Percentiles rank a stretch among this genome's conserved stretches.
phyloP scores from a whole-genome alignment of 2,113 vertebrate genomes.

The Zosterops borbonicus region DNA sequence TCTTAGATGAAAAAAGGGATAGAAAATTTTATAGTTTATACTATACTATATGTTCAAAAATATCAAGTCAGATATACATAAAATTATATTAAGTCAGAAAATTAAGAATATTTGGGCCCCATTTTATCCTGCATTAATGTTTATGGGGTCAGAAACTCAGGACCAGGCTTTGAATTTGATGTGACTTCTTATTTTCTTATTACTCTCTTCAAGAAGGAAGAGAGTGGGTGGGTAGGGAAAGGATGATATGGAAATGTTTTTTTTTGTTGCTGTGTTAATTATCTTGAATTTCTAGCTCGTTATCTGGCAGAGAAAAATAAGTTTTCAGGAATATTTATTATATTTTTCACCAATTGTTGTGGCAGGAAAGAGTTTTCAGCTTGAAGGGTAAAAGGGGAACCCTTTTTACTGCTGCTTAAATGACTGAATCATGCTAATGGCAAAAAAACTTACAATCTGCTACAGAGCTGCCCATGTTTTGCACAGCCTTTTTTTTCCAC shows the following conservation, averaged over 20 bases:
- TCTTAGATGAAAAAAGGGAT: neutral
- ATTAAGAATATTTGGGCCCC: neutral
- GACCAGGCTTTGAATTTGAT: neutral
- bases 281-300: neutral
- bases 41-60: neutral
- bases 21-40: neutral
- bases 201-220: neutral
- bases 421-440: neutral
- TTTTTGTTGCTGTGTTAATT: neutral
- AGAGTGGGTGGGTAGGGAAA: neutral
- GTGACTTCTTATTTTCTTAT: neutral
- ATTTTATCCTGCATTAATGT: neutral
- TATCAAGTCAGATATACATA: neutral
- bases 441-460: neutral
- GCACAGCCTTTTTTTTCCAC: neutral
- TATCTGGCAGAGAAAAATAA: neutral
- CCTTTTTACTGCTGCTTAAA: neutral
- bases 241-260: neutral
- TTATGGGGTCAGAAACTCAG: neutral
- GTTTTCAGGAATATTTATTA: neutral
- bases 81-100: neutral
- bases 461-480: neutral
- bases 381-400: neutral
- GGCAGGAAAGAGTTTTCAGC: neutral
- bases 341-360: neutral